A percentile compares a stretch with the other conserved stretches of the same genome.
phyloP scores from a whole-genome alignment of 2,797 vertebrate species.

The Dermochelys coriacea region DNA sequence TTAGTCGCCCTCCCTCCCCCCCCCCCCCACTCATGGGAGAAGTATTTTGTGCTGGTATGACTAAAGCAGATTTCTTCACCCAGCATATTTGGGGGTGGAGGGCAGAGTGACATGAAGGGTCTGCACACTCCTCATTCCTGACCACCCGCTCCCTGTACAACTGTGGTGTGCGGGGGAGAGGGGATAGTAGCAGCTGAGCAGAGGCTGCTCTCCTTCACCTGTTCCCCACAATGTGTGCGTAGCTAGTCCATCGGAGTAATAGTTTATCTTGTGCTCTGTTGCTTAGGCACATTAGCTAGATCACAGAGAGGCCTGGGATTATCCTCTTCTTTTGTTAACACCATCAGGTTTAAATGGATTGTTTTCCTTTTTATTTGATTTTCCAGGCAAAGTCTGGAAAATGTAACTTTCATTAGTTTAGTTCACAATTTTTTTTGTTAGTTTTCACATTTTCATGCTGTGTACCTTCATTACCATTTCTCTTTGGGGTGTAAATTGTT shows the following conservation, averaged over 20 bases:
- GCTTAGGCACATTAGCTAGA: neutral
- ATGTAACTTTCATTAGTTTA: neutral
- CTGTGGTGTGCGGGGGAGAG: no score
- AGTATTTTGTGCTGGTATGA: neutral
- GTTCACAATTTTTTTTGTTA: neutral
- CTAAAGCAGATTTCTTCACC: neutral
- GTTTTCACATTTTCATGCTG: neutral
- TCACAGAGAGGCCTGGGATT: neutral
- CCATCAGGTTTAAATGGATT: neutral
- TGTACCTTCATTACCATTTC: neutral
- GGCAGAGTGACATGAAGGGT: neutral
- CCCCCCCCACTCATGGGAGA: fast-evolving
- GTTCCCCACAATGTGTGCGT: neutral
- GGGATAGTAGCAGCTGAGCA: neutral
- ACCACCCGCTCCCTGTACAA: neutral
- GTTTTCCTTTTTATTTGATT: neutral
- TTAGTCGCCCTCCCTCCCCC: neutral
- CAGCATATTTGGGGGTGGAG: neutral
- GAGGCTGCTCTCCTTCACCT: neutral
- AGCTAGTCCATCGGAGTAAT: neutral
- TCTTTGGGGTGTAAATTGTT: neutral
- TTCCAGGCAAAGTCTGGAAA: neutral
- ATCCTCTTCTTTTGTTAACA: neutral
- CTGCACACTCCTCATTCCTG: neutral
- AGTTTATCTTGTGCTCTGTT: neutral